These are phyloP conservation scores for Papilio dardanus DNA, from an alignment of 1,140 invertebrate species.

Conservation along the genomic window DNA sequence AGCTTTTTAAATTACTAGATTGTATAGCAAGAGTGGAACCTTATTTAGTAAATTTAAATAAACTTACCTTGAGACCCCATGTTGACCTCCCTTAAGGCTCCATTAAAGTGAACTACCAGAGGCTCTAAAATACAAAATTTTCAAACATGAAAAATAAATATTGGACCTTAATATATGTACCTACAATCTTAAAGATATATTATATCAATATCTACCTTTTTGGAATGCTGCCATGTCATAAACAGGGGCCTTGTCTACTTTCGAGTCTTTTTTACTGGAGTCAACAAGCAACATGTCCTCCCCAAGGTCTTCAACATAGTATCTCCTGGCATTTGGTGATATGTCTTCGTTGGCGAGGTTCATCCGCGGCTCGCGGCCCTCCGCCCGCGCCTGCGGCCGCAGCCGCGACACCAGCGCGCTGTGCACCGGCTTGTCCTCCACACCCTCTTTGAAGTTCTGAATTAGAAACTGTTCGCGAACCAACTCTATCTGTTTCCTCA, in stretches of 20 bases:
- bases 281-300: constrained; percentile 73
- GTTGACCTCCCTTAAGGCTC: constrained; percentile 61
- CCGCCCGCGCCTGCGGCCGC: constrained; percentile 49
- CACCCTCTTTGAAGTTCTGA: constrained; percentile 59
- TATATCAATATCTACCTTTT: constrained; percentile 57
- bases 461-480: constrained; percentile 67
- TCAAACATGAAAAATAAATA: constrained; percentile 30
- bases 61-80: constrained; percentile 68
- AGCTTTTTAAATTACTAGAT: neutral
- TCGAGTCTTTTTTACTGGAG: constrained; percentile 68
- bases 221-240: constrained; percentile 59
- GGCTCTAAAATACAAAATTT: constrained; percentile 56
- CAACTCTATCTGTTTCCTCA: constrained; percentile 66
- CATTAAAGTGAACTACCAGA: constrained; percentile 72
- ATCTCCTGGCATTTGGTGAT: constrained; percentile 57
- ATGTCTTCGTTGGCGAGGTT: constrained; percentile 48
- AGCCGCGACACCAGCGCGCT: constrained; percentile 60
- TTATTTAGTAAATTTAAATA: neutral
- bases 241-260: constrained; percentile 52
- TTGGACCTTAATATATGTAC: neutral
- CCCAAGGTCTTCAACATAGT: constrained; percentile 71
- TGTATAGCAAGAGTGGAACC: neutral
- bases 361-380: constrained; percentile 57
- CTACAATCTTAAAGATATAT: constrained; percentile 13
- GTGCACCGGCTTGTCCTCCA: constrained; percentile 58